Evolutionary conservation across 2,888 invertebrate species (phyloP), one percentile per base, ranked within the genome.

Genomic region (Anaspis maculata): DNA sequence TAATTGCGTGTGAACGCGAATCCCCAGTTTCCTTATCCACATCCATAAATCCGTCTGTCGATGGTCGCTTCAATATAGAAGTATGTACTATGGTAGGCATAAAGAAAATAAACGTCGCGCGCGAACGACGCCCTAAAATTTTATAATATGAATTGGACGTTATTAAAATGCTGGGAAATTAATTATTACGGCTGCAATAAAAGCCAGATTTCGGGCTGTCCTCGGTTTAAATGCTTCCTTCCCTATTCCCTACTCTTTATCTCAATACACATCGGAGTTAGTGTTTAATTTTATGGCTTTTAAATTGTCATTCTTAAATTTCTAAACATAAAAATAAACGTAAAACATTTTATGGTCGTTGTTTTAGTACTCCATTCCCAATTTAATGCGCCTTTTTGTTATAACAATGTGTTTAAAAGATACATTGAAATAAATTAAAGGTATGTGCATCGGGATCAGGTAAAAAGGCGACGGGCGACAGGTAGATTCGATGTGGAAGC

Each of bases 301-400:
- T 49, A 50, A 49, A 52, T 49, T 49, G 50, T 52, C 46, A 50
- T 50, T 50, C 49, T 49, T 44, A 46, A 51, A 50, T 48, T 48
- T 49, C 41, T 37, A 41, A 42, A 38, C 50, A 50, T 50, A 51
- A 51, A 51, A 51, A 49, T 48, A 46, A 48, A 46, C 51, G 47
- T 51, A 49, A 52, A 51, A 45, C 41, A 41, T 49, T 51, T 52
- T 51, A 51, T 43, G 46, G 28, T 27, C 39, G 41, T 47, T 43
- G 49, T 47, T 49, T 45, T 45, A 51, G 41, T 45, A 41, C 37
- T 36, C 41, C 40, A 40, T 46, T 45, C 37, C 37, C 37, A 40
- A 38, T 47, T 46, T 42, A 42, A 46, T 49, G 45, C 40, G 42
- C 43, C 41, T 44, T 39, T 45, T 40, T 42, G 35, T 37, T 41